A percentile compares a stretch with the other conserved stretches of the same genome.
Evolutionary conservation across 1,140 invertebrate genomes (phyloP).

Genomic region (Pteromalus puparum): DNA sequence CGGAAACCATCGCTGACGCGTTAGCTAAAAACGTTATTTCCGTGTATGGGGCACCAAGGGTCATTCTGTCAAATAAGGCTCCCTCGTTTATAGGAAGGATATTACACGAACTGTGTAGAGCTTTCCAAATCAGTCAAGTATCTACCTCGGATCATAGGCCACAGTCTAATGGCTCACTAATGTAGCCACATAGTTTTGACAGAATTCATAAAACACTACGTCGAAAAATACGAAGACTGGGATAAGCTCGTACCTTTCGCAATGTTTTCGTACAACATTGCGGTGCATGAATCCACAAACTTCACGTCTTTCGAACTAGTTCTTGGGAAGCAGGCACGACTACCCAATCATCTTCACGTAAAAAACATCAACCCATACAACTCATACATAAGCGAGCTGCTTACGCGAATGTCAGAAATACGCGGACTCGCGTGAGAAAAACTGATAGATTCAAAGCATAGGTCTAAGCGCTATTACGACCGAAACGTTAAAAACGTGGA

Average conservation of each 20-base stretch:
- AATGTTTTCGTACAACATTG: neutral
- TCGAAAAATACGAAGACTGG: neutral
- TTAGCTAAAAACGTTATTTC: too few species aligned
- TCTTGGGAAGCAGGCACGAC: neutral
- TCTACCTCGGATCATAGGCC: neutral
- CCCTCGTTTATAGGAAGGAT: neutral
- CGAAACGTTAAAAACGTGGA: too few species aligned
- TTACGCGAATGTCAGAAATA: too few species aligned
- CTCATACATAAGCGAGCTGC: too few species aligned
- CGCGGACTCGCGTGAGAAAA: too few species aligned
- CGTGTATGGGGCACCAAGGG: too few species aligned
- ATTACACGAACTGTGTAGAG: neutral
- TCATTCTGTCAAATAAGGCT: neutral
- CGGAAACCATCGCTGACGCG: conserved; percentile 20
- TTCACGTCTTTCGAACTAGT: neutral
- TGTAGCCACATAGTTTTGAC: neutral
- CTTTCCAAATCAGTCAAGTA: neutral
- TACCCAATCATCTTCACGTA: neutral
- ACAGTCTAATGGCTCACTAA: neutral
- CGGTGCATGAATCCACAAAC: neutral
- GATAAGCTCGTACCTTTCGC: neutral
- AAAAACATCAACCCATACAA: too few species aligned
- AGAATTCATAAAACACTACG: conserved; percentile 12
- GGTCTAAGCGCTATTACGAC: too few species aligned
- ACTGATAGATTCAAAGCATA: too few species aligned